Percentiles rank a stretch among this genome's conserved stretches.
Evolutionary conservation across 2,888 invertebrate genomes (phyloP).

Genomic region (Eremobia ochroleuca): DNA sequence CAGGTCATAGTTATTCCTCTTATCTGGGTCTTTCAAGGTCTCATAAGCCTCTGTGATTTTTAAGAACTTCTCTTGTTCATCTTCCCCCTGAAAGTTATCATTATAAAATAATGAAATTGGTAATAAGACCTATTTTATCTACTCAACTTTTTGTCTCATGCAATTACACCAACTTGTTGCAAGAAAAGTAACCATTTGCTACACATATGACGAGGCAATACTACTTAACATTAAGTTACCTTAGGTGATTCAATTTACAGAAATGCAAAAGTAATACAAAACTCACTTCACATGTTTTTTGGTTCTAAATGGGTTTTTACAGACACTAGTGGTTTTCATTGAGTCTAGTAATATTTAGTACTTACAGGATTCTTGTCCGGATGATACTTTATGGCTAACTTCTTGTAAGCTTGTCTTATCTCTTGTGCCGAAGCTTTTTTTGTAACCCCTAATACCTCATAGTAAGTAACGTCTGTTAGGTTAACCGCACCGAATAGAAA

Average conservation of each 20-base stretch:
- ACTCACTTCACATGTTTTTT: not conserved
- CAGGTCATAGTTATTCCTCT: conserved; percentile 94
- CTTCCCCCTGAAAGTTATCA: conserved; percentile 91
- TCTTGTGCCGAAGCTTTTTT: conserved; percentile 93
- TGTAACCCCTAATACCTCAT: conserved; percentile 92
- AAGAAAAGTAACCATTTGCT: not conserved
- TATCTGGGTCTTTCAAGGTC: conserved; percentile 95
- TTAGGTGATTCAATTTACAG: not conserved
- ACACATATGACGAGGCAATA: not conserved
- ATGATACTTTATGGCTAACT: conserved; percentile 93
- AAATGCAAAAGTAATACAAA: conserved; percentile 2
- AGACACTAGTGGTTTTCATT: not conserved
- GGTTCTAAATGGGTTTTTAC: not conserved
- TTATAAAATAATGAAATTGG: not conserved
- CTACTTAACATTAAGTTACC: not conserved
- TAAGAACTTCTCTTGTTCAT: conserved; percentile 94
- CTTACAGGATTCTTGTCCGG: conserved; percentile 94
- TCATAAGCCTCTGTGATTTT: conserved; percentile 96
- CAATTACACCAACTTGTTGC: not conserved
- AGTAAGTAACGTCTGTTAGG: conserved; percentile 85
- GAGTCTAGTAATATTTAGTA: conserved; percentile 33
- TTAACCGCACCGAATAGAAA: conserved; percentile 76
- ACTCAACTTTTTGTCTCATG: not conserved
- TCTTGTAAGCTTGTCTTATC: conserved; percentile 95
- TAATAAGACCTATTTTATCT: not conserved